Percentiles rank a stretch among this genome's conserved stretches.
Conservation (phyloP, 1,140 invertebrate genomes). For the Steinernema feltiae region DNA sequence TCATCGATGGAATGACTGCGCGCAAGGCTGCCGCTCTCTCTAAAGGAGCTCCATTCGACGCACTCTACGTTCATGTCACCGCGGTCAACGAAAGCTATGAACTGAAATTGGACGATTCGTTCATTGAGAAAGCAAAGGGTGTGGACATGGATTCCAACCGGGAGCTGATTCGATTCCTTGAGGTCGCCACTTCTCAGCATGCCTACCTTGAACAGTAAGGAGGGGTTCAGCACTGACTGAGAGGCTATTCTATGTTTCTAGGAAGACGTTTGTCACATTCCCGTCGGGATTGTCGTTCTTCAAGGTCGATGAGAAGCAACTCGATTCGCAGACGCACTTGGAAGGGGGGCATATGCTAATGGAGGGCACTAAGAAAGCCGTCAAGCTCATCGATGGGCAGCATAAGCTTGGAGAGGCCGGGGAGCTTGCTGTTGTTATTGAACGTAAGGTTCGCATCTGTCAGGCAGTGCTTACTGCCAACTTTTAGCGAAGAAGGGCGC, state of each 20-base stretch:
- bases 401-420: neutral
- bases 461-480: neutral
- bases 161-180: neutral
- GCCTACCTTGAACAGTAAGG: neutral
- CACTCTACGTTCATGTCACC: neutral
- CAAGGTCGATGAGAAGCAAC: neutral
- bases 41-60: neutral
- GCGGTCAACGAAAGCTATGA: neutral
- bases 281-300: neutral
- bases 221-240: neutral
- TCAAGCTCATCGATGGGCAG: neutral
- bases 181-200: neutral
- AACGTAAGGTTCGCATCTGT: neutral
- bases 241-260: neutral
- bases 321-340: neutral
- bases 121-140: neutral
- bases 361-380: neutral
- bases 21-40: neutral
- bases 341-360: neutral
- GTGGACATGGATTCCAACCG: neutral
- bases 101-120: neutral
- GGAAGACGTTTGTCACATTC: neutral
- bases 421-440: neutral
- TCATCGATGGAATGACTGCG: neutral
- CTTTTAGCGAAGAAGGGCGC: neutral